Base-by-base conservation (phyloP, 2,888 invertebrate species). In the Ferdinandea cuprea region DNA sequence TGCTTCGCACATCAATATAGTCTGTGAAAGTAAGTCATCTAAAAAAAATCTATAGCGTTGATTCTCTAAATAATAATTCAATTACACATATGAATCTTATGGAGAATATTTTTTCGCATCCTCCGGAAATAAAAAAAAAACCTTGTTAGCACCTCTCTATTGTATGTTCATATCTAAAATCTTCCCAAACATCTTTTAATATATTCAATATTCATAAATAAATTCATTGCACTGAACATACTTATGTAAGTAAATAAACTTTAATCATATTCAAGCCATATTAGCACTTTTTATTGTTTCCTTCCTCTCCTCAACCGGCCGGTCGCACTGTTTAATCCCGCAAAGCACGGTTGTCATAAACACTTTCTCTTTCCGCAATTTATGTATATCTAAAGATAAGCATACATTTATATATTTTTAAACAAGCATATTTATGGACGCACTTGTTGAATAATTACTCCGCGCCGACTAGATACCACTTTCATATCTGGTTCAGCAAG, bases 361-460 rank as follows among this genome's bases (percentile, higher is more conserved):
- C 21, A 74, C 79, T 80, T 80, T 80, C 79, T 80, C 74, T 69
- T 73, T 73, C 44, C 30, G 17, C 52, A 59, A 54, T 52, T 72
- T 46, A 48, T 50, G 48, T 48, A 37, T 17, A 46, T n/a, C 7
- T 30, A 58, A 6, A 65, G 17, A 28, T 40, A 17, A 42, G 40
- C 40, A 58, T 32, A 5, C 37, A 65, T 78, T n/a, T n/a, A n/a
- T n/a, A n/a, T 3, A 25, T 25, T 35, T 35, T 11, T n/a, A 50
- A 73, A n/a, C 30, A 37, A 61, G 61, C 79, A 63, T 79, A 73
- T 15, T 48, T 17, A 54, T 40, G 61, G 54, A 65, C 73, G 73
- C 73, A 79, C 68, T 79, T 79, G 73, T 73, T 78, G 79, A 68
- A 79, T 66, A 72, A 61, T 68, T 79, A 35, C 68, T 25, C 30